Evolutionary conservation across 2,888 invertebrate species (phyloP), one percentile per base, ranked within the genome.

Genomic region (Aphidoletes aphidimyza): DNA sequence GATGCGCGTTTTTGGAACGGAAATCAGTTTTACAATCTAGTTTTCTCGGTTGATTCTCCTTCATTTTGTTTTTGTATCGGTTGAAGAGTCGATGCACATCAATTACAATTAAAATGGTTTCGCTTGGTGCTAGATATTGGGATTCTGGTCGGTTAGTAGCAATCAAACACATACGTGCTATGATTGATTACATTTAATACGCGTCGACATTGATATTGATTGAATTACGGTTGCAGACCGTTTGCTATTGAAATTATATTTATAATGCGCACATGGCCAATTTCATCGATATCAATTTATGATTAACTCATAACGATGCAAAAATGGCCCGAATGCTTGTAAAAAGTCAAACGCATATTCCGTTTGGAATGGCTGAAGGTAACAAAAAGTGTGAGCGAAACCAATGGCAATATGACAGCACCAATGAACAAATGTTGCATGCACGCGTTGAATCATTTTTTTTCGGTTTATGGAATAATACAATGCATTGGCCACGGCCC

Each of bases 131-230:
- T n/a, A n/a, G n/a, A n/a, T n/a, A n/a, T n/a, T n/a, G n/a, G n/a
- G n/a, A n/a, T n/a, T n/a, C n/a, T n/a, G n/a, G n/a, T n/a, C n/a
- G 6, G 11, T 39, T 39, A 39, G 39, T 11, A 5, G 39, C 54
- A 54, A 69, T 69, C 69, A 69, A 69, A 69, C 34, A 69, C 69
- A 69, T 30, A 69, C 22, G 47, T 54, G 69, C 14, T 69, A 34
- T 69, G 69, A 69, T 69, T 69, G 69, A 69, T 69, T 69, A 34
- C 69, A 14, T 30, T 69, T 69, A 69, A 69, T 69, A 34, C 30
- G 69, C 69, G 17, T 69, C 69, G 69, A 69, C 69, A 69, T 69
- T 69, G 69, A 69, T 69, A 69, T 69, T 69, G 69, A 69, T 69
- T 69, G 30, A 69, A 69, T 69, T 69, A 69, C 69, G 6, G 34